A percentile compares a stretch with the other conserved stretches of the same genome.
These are phyloP conservation scores for Chaenocephalus aceratus DNA, from an alignment of 2,113 vertebrate genomes.

Conservation along the genomic window DNA sequence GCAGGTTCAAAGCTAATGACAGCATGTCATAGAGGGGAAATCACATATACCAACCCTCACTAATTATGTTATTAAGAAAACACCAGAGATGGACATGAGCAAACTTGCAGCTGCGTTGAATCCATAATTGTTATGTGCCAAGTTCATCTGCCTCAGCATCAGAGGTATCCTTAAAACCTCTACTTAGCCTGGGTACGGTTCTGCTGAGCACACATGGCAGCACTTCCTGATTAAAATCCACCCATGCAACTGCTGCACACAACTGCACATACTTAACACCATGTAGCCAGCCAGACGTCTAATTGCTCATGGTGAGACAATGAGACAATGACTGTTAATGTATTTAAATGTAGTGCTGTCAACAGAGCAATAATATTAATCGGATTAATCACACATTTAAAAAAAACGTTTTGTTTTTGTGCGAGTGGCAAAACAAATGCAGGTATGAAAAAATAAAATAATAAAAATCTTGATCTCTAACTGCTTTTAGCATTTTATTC, in stretches of 20 bases:
- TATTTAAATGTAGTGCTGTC: too few species aligned
- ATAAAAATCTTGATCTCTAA: too few species aligned
- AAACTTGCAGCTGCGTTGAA: conserved; percentile 47
- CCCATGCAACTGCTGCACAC: neutral
- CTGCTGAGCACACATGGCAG: conserved; percentile 14
- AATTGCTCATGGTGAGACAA: neutral
- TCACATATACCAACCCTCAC: conserved; percentile 56
- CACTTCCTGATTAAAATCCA: conserved; percentile 1
- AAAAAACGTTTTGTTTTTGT: too few species aligned
- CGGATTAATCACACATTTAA: too few species aligned
- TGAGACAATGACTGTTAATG: too few species aligned
- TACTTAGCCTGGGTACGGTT: conserved; percentile 29
- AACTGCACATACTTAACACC: conserved; percentile 11
- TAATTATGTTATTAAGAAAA: conserved; percentile 76
- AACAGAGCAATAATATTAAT: too few species aligned
- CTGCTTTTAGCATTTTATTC: too few species aligned
- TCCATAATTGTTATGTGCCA: conserved; percentile 59
- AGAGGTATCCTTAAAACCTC: conserved; percentile 19
- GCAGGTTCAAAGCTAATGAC: conserved; percentile 73
- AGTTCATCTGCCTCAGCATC: conserved; percentile 25
- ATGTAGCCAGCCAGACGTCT: neutral
- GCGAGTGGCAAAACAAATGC: too few species aligned
- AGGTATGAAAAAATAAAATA: too few species aligned
- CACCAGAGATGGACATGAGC: conserved; percentile 48
- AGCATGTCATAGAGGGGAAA: conserved; percentile 61